Evolutionary conservation across 1,140 invertebrate species (phyloP), one percentile per base, ranked within the genome.

Genomic region (Orchestia grillus): DNA sequence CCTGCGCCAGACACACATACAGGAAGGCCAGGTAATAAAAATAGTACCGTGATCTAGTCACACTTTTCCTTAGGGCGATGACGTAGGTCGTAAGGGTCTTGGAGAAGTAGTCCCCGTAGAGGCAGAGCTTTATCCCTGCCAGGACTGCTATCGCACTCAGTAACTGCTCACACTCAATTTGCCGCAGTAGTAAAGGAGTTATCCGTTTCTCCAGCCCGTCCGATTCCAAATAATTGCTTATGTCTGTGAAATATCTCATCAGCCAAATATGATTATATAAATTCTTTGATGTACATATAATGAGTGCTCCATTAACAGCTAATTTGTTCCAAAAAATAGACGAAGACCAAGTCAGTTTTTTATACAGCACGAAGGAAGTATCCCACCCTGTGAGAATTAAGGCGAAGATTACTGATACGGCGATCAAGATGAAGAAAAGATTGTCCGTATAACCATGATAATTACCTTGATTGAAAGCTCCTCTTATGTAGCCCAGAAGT

Each of bases 251-350:
- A 94, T 44, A 53, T 44, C 16, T 44, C 6, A 47, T 77, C 45
- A 96, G 23, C 41, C 44, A 96, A 42, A 94, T 42, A 42, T 77
- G 95, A 88, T 57, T 91, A 92, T 57, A 94, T n/a, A 96, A 88
- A 96, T 42, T 95, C 87, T 28, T 44, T 95, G 96, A 92, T 16
- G 88, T 91, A 57, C 90, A 96, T 43, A 94, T 57, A 95, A 95
- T 95, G 43, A 94, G 90, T 36, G 90, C 57, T 23, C 44, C 44
- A 96, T 91, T 95, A 42, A 96, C 53, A 96, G 87, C 87, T n/a
- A 88, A 41, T 87, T 44, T 91, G 87, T 87, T 43, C 62, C 87
- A 88, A 44, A 88, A 96, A 36, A 77, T 87, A 40, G n/a, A 41
- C 41, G 88, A 90, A 42, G 88, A 42, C 41, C n/a, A 44, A 44